Evolutionary conservation across 2,113 vertebrate genomes (phyloP).

Genomic region (Vicugna pacos): DNA sequence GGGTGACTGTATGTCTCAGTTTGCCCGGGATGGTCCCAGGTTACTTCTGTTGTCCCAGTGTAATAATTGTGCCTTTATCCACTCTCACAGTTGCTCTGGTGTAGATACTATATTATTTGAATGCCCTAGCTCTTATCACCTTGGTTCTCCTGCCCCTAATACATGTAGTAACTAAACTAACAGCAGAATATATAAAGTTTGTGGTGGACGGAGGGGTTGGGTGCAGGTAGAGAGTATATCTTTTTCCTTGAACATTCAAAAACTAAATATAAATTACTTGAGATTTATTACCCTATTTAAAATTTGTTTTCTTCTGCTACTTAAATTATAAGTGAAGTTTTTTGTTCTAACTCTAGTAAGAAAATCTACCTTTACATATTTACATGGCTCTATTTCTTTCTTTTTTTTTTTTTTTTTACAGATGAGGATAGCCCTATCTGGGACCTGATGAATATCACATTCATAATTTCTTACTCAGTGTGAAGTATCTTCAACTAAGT

Average conservation of each 20-base stretch:
- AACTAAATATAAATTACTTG: slow-evolving; percentile 34
- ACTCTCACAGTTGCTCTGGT: background rate
- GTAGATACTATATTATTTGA: background rate
- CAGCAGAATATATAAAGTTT: background rate
- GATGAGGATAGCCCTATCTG: background rate
- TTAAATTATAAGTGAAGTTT: background rate
- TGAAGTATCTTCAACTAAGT: background rate
- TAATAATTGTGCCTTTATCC: background rate
- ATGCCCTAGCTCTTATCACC: background rate
- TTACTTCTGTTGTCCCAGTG: background rate
- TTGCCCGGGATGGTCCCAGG: background rate
- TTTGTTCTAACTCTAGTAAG: background rate
- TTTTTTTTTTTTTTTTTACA: slow-evolving; percentile 39
- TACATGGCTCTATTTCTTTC: background rate
- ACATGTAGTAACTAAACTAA: background rate
- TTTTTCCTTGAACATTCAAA: slow-evolving; percentile 2
- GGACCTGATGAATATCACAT: background rate
- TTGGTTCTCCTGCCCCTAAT: background rate
- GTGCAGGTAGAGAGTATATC: background rate
- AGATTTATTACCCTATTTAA: slow-evolving; percentile 7
- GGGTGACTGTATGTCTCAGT: background rate
- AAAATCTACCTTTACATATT: background rate
- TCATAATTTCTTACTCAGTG: background rate
- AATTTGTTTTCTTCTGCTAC: slow-evolving; percentile 9
- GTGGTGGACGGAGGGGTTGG: background rate